Evolutionary conservation across 2,113 vertebrate species (phyloP).

Genomic region (Prolemur simus): DNA sequence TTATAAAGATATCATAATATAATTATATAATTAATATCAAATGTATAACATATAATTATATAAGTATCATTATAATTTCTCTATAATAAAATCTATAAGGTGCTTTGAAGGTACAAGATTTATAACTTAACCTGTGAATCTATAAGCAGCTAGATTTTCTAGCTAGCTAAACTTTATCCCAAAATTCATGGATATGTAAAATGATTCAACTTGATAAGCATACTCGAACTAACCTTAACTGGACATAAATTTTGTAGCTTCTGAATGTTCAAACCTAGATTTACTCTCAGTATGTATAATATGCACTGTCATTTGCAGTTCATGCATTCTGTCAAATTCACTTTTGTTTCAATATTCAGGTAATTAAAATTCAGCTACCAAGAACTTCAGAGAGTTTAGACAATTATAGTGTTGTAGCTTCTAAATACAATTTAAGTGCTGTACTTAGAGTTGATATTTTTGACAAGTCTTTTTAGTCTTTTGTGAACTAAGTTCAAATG

Average conservation of each 20-base stretch:
- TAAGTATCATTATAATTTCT: neutral
- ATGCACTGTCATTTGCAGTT: neutral
- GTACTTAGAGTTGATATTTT: neutral
- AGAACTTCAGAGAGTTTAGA: conserved; percentile 16
- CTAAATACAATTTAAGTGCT: conserved; percentile 45
- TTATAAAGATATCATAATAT: neutral
- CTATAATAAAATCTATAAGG: neutral
- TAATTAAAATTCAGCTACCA: conserved; percentile 45
- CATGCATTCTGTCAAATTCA: neutral
- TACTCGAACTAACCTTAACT: neutral
- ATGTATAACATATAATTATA: neutral
- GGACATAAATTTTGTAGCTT: neutral
- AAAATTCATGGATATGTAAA: neutral
- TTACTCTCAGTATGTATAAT: neutral
- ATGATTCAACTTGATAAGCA: neutral
- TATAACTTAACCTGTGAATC: neutral
- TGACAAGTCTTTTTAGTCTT: conserved; percentile 26
- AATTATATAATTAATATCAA: neutral
- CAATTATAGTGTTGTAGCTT: neutral
- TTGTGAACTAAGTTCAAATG: conserved; percentile 27
- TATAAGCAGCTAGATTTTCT: neutral
- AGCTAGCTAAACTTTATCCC: neutral
- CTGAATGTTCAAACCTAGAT: neutral
- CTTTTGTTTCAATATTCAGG: neutral
- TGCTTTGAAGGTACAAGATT: neutral